Base-by-base conservation (phyloP, 2,797 vertebrate genomes). In the Eupleurogrammus muticus region DNA sequence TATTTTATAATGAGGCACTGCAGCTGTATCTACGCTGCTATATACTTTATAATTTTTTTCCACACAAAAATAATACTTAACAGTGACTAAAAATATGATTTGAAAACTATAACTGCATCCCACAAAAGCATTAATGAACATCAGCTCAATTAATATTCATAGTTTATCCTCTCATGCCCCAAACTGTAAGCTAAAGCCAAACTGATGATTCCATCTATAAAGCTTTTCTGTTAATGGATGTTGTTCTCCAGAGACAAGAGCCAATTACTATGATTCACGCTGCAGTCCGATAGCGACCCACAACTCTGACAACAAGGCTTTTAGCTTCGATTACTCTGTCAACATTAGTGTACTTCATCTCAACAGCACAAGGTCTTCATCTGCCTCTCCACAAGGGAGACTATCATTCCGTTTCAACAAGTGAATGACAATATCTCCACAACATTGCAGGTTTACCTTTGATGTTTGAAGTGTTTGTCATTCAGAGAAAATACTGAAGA, bases 191-290 rank as follows among this genome's bases (percentile, higher is more conserved):
- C 36, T 50, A 28, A 73, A 82, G 51, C 56, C 56, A 76, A 73
- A 73, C 61, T 36, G 44, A 28, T 16, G 9, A 73, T 7, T 74
- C 70, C 46, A 4, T 63, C 59, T 24, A 17, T 28, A 10, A 73
- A 70, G 59, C 66, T 44, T 68, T 68, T 74, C 74, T 9, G 49
- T 65, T 88, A 86, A 90, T 44, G 40, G 40, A 44, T 44, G 40
- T 0, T 84, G 80, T 75, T 85, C 70, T 84, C 66, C 68, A 61
- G 73, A 88, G 81, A 84, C 82, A 67, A 86, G 77, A 88, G 73
- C 72, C 84, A 77, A 81, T 88, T 85, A 86, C 77, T 36, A 11
- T 83, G 86, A 89, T 70, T 86, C 87, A 81, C 77, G 8, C 77
- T 2, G 66, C 50, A 3, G 73, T 68, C 53, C 57, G 36, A 79